Base-by-base conservation (phyloP, 2,888 invertebrate species). In the Cephonodes hylas region DNA sequence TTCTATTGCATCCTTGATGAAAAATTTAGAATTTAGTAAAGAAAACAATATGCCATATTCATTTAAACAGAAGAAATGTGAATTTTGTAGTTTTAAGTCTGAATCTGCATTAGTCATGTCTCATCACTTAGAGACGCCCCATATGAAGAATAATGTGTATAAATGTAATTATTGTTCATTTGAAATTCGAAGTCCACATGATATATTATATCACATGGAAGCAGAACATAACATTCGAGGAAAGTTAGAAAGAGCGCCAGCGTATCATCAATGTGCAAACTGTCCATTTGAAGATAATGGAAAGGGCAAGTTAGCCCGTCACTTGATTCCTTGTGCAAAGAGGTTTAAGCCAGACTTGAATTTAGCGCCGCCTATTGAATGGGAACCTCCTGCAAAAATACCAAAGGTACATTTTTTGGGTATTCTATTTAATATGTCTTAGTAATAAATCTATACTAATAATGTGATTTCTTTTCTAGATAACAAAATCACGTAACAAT, bases 281-380 rank as follows among this genome's bases (percentile, higher is more conserved):
- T 99, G 99, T 91, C 96, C 97, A 0, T 98, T 98, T 80, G 98
- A 99, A 84, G 97, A 98, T 75, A 97, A 97, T 77, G 97, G 97
- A 61, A 98, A 97, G 87, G 97, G 97, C 27, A 98, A 98, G 86
- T 89, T 98, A 72, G 96, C 96, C 0, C 94, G 98, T 42, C 99
- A 99, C 91, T 94, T 96, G 69, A 94, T 96, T 64, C 96, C 97
- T 1, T 99, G 99, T 86, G 94, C 95, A 45, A 97, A 98, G 86
- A 97, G 97, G 81, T 98, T 97, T 88, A 96, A 97, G 82, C 96
- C 97, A 0, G 97, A 97, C 69, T 90, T 95, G 53, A 98, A 99
- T 88, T 93, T 97, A 73, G 95, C 96, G 70, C 98, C 98, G 4
- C 97, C 98, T 0, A 89, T 95, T 1, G 98, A 98, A 79, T 98